Evolutionary conservation across 1,140 invertebrate species (phyloP).

Genomic region (Calliphora vicina): DNA sequence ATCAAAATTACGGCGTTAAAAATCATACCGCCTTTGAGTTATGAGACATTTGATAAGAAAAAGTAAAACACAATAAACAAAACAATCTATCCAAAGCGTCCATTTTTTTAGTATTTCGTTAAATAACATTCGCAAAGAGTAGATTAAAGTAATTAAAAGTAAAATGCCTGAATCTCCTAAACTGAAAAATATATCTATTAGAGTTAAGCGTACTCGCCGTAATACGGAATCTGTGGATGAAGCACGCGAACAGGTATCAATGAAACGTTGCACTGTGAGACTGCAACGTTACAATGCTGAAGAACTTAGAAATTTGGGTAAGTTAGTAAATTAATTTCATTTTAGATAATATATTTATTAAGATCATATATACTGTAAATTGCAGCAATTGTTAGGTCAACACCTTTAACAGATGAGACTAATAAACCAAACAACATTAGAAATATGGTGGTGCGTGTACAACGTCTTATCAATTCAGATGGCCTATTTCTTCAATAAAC

Average conservation of each 20-base stretch:
- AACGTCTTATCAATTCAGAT: slow-evolving; percentile 3
- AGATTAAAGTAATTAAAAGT: background rate
- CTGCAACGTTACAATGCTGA: slow-evolving; percentile 11
- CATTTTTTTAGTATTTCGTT: background rate
- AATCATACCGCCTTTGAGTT: too few species aligned
- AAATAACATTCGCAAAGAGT: background rate
- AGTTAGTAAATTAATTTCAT: background rate
- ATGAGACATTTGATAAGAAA: background rate
- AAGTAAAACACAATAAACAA: slow-evolving; percentile 6
- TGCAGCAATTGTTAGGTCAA: background rate
- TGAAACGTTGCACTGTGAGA: slow-evolving; percentile 23
- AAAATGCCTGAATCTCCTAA: slow-evolving; percentile 5
- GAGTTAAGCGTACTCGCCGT: slow-evolving; percentile 16
- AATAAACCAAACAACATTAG: slow-evolving; percentile 14
- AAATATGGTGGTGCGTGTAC: slow-evolving; percentile 24
- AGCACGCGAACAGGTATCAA: background rate
- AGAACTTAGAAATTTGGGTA: slow-evolving; percentile 4
- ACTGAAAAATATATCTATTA: slow-evolving; percentile 6
- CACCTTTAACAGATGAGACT: background rate
- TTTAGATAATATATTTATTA: background rate
- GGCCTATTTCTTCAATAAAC: slow-evolving; percentile 4
- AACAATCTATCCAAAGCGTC: background rate
- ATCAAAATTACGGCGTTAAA: too few species aligned
- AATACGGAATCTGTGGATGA: background rate
- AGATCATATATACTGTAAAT: too few species aligned